Evolutionary conservation across 1,140 invertebrate genomes (phyloP), one percentile per base, ranked within the genome.

Genomic region (Spodoptera litura): DNA sequence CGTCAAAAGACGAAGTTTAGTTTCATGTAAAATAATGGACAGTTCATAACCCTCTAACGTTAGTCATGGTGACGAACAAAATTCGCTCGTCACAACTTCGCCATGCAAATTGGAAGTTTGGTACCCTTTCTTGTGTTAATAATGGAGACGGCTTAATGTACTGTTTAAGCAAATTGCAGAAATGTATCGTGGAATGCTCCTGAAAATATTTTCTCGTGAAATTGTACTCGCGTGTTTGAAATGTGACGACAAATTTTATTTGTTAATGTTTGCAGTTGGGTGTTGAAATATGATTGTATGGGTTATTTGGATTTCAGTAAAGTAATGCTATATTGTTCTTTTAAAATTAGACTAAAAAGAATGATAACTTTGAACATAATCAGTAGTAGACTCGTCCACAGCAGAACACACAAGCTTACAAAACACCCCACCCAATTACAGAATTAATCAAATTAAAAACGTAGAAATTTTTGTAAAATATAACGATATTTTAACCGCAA

Each of bases 61-160:
- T 52, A 53, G 74, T 77, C 74, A 77, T 52, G 13, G 44, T 77
- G 74, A 77, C 61, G 66, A 31, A 44, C 5, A 56, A 12, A 66
- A 73, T 73, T 66, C 31, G 38, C n/a, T 62, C 74, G 61, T 66
- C 59, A 55, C n/a, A 77, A 55, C 74, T 64, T 66, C 15, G 51
- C 71, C 56, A 66, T 77, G 62, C 74, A 77, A 77, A 77, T 77
- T 66, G 74, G 61, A 66, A 77, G 31, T 66, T 77, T 44, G 62
- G 59, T 62, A 66, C 51, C 51, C 61, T 66, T 66, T 77, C 58
- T 66, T 66, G 15, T 64, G 53, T 58, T 73, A 44, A 58, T 66
- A 55, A 64, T 77, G 74, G 49, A 52, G 58, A 77, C 44, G 12
- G 58, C 35, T 72, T 74, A 74, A 61, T 74, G 56, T 51, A 74